Evolutionary conservation across 2,113 vertebrate species (phyloP).

Genomic region (Esox niger): DNA sequence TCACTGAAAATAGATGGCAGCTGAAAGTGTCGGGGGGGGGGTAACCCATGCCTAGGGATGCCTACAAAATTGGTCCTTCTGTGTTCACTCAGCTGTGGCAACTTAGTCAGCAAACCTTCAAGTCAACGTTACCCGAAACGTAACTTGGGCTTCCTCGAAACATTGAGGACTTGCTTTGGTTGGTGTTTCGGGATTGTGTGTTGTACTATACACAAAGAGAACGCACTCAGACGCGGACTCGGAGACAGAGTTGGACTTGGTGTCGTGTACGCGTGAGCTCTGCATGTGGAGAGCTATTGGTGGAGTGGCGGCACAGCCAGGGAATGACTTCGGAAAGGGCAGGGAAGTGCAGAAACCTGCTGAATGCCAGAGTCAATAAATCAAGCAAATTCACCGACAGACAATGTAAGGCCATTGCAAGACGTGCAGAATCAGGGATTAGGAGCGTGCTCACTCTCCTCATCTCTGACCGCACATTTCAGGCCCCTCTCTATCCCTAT

Average conservation of each 20-base stretch:
- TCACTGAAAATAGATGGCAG: slow-evolving; percentile 51
- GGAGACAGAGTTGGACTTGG: not conserved
- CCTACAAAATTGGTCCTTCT: slow-evolving; percentile 41
- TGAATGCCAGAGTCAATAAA: slow-evolving; percentile 54
- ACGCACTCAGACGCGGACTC: too few relatives aligned
- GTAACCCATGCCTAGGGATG: slow-evolving; percentile 56
- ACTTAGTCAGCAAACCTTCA: slow-evolving; percentile 29
- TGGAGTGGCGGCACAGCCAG: slow-evolving; percentile 13
- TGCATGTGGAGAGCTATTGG: slow-evolving; percentile 22
- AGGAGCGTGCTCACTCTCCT: slow-evolving; percentile 56
- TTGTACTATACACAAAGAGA: too few relatives aligned
- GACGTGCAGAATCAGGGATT: slow-evolving; percentile 65
- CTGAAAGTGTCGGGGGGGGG: slow-evolving; percentile 57
- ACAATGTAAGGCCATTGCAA: slow-evolving; percentile 55
- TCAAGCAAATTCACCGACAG: slow-evolving; percentile 55
- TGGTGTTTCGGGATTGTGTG: too few relatives aligned
- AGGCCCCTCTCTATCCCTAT: slow-evolving; percentile 18
- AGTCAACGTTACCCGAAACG: slow-evolving; percentile 25
- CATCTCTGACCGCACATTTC: slow-evolving; percentile 60
- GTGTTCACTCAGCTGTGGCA: slow-evolving; percentile 26
- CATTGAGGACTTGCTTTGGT: not conserved
- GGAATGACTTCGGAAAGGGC: slow-evolving; percentile 6
- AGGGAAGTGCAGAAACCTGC: slow-evolving; percentile 32
- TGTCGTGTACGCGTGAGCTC: too few relatives aligned
- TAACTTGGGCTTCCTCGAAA: not conserved